Conservation (phyloP, 2,797 vertebrate genomes). For the Nannoperca obscura region DNA sequence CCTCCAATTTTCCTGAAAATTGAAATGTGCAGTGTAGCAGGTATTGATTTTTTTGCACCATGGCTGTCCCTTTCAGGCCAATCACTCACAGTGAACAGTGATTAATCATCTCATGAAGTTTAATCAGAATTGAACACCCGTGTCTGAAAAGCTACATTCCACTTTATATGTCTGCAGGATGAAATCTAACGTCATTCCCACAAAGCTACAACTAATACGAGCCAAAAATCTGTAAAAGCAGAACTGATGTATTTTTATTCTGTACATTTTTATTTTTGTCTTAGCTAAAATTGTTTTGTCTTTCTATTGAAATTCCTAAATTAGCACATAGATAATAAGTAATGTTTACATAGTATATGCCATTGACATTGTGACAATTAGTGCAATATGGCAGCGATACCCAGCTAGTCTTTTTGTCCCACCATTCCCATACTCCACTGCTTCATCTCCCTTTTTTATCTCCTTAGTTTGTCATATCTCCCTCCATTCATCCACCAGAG, state of each 20-base stretch:
- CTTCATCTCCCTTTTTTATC: neutral
- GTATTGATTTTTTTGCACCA: neutral
- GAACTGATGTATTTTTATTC: neutral
- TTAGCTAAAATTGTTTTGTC: neutral
- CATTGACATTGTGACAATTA: no score
- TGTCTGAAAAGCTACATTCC: conserved; percentile 3
- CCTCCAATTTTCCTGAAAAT: neutral
- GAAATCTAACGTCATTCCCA: neutral
- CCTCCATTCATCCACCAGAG: conserved; percentile 36
- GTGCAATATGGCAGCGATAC: conserved; percentile 13
- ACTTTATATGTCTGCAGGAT: neutral
- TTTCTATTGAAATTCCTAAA: neutral
- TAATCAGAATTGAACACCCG: neutral
- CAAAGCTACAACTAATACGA: neutral
- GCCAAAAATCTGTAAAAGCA: conserved; percentile 8
- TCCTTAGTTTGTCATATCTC: conserved; percentile 17
- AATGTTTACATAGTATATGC: neutral
- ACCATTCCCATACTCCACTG: neutral
- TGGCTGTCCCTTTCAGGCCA: no score
- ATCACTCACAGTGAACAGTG: neutral
- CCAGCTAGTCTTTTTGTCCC: neutral
- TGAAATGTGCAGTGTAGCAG: neutral
- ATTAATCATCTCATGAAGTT: conserved; percentile 6
- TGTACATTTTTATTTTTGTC: neutral
- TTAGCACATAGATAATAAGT: neutral